A percentile compares a stretch with the other conserved stretches of the same genome.
These are phyloP conservation scores for Pagrus major DNA, from an alignment of 2,113 vertebrate genomes.

Conservation along the genomic window DNA sequence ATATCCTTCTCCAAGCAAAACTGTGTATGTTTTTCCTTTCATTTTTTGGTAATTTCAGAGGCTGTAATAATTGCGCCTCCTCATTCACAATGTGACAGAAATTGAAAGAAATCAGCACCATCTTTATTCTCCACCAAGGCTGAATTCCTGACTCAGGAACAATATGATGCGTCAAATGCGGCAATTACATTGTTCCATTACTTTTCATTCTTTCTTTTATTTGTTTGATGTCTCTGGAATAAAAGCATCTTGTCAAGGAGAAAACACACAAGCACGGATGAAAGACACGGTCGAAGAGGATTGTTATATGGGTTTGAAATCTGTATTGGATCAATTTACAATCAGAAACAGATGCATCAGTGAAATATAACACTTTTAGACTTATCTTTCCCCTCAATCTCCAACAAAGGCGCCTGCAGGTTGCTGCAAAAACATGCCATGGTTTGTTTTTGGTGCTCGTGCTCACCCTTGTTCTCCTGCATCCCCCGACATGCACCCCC, in stretches of 20 bases:
- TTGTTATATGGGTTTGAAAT: neutral
- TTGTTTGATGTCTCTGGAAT: constrained; percentile 21
- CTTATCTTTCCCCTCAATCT: neutral
- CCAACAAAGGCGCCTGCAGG: neutral
- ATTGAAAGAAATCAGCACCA: constrained; percentile 5
- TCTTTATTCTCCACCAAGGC: neutral
- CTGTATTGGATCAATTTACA: neutral
- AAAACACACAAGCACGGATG: constrained; percentile 18
- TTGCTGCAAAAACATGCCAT: neutral
- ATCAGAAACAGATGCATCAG: neutral
- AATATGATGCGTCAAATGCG: constrained; percentile 31
- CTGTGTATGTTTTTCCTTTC: neutral
- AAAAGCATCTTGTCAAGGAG: constrained; percentile 18
- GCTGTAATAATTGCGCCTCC: constrained; percentile 37
- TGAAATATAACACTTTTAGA: neutral
- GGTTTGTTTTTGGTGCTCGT: neutral
- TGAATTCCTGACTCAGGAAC: constrained; percentile 19
- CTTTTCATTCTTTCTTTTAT: neutral
- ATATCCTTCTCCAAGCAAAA: neutral
- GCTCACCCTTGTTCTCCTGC: constrained; percentile 19
- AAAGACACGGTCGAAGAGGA: constrained; percentile 6
- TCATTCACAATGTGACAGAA: constrained; percentile 18
- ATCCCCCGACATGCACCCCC: constrained; percentile 35
- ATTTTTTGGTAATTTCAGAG: constrained; percentile 4
- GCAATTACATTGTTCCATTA: constrained; percentile 21